Base-by-base conservation (phyloP, 2,888 invertebrate genomes). In the Melanotus villosus region DNA sequence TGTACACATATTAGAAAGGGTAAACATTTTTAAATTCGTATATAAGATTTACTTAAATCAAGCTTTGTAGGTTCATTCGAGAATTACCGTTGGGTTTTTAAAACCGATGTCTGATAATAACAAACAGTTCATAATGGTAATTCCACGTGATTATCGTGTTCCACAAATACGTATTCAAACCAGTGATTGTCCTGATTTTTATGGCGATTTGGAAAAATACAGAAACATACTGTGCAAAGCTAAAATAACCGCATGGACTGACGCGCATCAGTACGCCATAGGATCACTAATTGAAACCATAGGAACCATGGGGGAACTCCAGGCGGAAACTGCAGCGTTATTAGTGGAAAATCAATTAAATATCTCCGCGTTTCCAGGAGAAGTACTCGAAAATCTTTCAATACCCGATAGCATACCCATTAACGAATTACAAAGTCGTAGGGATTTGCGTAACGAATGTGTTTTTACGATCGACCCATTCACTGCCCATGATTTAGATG, bases 401-500 rank as follows among this genome's bases (percentile, higher is more conserved):
- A 80, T 85, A 26, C 79, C 85, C 9, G 86, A 87, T 63, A 82
- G 81, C 90, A 70, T 85, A 87, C 10, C 82, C 84, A 1, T 83
- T 85, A 4, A 87, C 87, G 77, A 78, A 80, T 10, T 32, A 38
- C 84, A 85, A 68, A 79, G 85, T 65, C 86, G 91, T 50, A 88
- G 88, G 80, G 92, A 91, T 81, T 88, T 90, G 76, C 88, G 93
- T 38, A 85, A 88, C 10, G 87, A 91, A 67, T 96, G 96, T 80
- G 87, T 98, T 63, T 98, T 98, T 80, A 97, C 98, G 0, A 97
- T 99, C 75, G 98, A 99, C 87, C 98, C 98, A 2, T 85, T 89
- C 26, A 96, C 95, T 50, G 97, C 98, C 1, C 88, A 93, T 60
- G 98, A 99, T 86, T 88, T 99, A 79, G 98, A 99, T 82, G 98